Conservation (phyloP, 2,113 vertebrate species). For the Neomonachus schauinslandi region DNA sequence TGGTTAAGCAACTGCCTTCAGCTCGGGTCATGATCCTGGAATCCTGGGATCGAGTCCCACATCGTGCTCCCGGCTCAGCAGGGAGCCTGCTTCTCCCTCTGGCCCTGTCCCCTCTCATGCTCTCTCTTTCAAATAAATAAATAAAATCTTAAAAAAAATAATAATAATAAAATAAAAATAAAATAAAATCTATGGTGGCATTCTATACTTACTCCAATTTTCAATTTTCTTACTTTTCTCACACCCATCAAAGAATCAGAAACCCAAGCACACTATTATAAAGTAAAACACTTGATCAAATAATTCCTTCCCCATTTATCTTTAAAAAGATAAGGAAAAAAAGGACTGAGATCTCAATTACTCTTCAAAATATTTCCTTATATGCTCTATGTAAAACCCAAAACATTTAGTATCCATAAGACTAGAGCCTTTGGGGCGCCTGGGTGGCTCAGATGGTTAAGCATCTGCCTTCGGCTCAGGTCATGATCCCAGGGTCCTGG, state of each 20-base stretch:
- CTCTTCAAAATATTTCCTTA: not conserved
- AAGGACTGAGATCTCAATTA: not conserved
- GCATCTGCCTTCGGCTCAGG: too few relatives aligned
- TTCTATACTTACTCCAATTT: not conserved
- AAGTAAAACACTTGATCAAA: conserved; percentile 13
- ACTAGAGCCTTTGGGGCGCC: not conserved
- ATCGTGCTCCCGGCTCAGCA: too few relatives aligned
- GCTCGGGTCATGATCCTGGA: too few relatives aligned
- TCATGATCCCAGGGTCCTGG: too few relatives aligned
- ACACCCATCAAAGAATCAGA: not conserved
- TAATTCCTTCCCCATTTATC: not conserved
- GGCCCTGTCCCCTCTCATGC: too few relatives aligned
- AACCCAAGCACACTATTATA: not conserved
- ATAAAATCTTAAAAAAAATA: too few relatives aligned
- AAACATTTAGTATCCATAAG: not conserved
- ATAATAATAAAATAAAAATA: too few relatives aligned
- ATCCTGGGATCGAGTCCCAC: too few relatives aligned
- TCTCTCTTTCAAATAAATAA: too few relatives aligned
- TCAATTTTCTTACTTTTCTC: not conserved
- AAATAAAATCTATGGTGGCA: not conserved
- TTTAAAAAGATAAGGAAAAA: not conserved
- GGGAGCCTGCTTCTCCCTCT: too few relatives aligned
- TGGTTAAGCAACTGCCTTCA: too few relatives aligned
- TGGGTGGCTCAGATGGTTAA: too few relatives aligned
- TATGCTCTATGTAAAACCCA: not conserved